Evolutionary conservation across 2,797 vertebrate genomes (phyloP), one percentile per base, ranked within the genome.

Genomic region (Champsocephalus esox): DNA sequence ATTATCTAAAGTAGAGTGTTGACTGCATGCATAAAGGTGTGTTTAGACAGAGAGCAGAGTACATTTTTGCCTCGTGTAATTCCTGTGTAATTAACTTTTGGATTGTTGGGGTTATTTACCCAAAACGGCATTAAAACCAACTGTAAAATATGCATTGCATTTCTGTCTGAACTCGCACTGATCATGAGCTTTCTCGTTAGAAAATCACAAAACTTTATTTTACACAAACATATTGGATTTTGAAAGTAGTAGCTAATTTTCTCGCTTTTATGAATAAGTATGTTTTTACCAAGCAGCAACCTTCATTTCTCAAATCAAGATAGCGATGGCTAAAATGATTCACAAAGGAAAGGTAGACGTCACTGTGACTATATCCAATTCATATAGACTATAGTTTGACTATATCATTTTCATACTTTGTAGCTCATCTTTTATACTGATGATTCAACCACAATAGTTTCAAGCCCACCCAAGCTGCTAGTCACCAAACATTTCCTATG

Each of bases 391-490:
- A 38, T 38, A 9, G 34, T 9, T 38, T 58, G 51, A 28, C 3
- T 0, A 17, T 19, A 19, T 54, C 24, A 45, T 54, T 49, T 50
- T 65, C 12, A 12, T 13, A 50, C 17, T 38, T 5, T 17, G 21
- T 3, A 45, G 32, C 7, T 51, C 24, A 55, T 51, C 13, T 51
- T 34, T 38, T 67, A 21, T 8, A 8, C 38, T n/a, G 43, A 48
- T 69, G 38, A 79, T 50, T 68, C 52, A 67, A 24, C 51, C n/a
- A 16, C 10, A 4, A 51, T 34, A 21, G 49, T 32, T 49, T 70
- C 41, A 28, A 73, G 58, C 24, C 45, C 21, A 55, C 43, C 24
- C 24, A 12, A 49, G 48, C 51, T 17, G 9, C 46, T 51, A 4
- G 19, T 58, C 38, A 16, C 21, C 56, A 0, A 12, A 62, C 55